A percentile compares a stretch with the other conserved stretches of the same genome.
phyloP scores from a whole-genome alignment of 2,797 vertebrate species.

The Halcyon chelicuti region DNA sequence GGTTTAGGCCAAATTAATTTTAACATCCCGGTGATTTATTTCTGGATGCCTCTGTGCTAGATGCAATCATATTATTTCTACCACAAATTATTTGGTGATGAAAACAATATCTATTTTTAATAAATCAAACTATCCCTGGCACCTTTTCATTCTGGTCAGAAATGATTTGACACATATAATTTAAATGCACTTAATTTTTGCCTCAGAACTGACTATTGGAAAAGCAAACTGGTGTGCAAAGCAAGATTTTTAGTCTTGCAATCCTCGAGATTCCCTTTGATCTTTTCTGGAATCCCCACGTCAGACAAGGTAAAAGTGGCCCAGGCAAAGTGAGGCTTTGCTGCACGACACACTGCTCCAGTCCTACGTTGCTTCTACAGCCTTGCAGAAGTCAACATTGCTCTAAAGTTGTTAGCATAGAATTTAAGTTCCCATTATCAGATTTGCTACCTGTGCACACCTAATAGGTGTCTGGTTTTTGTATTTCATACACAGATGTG shows the following conservation, averaged over 20 bases:
- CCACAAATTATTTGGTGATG: not conserved
- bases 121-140: not conserved
- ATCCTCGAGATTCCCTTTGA: not conserved
- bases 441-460: not conserved
- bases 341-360: not conserved
- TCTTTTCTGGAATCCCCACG: not conserved
- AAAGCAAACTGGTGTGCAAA: not conserved
- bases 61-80: not conserved
- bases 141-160: not conserved
- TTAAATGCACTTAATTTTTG: not conserved
- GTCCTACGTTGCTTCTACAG: not conserved
- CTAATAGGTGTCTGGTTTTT: not conserved
- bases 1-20: not conserved
- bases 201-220: not conserved
- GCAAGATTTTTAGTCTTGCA: not conserved
- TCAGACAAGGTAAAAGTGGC: not conserved
- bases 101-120: not conserved
- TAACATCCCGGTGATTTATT: not conserved
- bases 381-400: not conserved
- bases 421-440: not conserved
- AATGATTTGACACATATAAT: not conserved
- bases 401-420: not conserved
- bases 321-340: not conserved
- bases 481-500: not conserved
- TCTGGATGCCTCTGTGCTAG: not conserved